A percentile compares a stretch with the other conserved stretches of the same genome.
These are phyloP conservation scores for Cavia aperea DNA, from an alignment of 2,113 vertebrate genomes.

Conservation along the genomic window DNA sequence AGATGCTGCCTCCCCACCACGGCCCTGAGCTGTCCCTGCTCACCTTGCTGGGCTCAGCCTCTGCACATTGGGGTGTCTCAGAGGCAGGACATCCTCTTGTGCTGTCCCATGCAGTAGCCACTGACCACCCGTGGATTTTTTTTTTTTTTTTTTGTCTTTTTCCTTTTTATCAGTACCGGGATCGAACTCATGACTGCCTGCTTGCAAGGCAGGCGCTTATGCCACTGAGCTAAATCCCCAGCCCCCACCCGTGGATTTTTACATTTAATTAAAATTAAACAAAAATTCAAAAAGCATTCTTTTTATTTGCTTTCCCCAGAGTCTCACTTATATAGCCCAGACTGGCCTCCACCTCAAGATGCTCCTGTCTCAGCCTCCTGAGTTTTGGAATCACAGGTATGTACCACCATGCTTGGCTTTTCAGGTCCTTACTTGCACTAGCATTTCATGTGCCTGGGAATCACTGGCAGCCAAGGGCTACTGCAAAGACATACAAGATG, in stretches of 20 bases:
- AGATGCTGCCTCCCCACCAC: fast-evolving
- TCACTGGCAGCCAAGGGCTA: not conserved
- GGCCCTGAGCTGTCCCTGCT: not conserved
- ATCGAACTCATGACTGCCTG: too few species aligned
- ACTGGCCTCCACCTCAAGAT: not conserved
- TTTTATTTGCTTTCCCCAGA: too few species aligned
- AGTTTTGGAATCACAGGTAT: not conserved
- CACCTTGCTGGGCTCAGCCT: not conserved
- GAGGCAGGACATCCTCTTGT: not conserved
- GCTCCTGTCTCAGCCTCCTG: not conserved
- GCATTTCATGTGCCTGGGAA: not conserved
- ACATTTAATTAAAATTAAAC: not conserved
- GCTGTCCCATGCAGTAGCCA: not conserved
- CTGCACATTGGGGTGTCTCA: not conserved
- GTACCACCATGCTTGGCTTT: not conserved
- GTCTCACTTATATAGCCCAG: not conserved
- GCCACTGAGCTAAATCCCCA: too few species aligned
- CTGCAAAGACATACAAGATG: not conserved
- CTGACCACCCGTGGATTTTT: not conserved
- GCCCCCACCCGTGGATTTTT: not conserved
- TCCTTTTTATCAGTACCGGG: too few species aligned
- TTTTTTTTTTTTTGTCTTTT: too few species aligned
- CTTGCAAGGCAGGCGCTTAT: too few species aligned
- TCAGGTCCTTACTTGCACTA: not conserved
- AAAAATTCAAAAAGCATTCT: not conserved